Base-by-base conservation (phyloP, 1,140 invertebrate genomes). In the Wasmannia auropunctata region DNA sequence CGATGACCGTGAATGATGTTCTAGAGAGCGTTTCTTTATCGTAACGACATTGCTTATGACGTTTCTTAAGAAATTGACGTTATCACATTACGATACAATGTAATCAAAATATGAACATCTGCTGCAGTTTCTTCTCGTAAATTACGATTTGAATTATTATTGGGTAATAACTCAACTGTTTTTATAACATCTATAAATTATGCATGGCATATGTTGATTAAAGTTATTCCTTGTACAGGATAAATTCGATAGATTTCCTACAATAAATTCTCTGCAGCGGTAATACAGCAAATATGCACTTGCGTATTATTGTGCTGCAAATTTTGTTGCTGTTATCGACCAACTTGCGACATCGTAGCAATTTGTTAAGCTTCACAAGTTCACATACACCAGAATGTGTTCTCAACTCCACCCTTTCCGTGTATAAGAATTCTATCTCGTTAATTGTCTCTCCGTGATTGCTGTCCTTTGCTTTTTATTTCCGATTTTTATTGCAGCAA, bases 371-470 rank as follows among this genome's bases (percentile, higher is more conserved):
- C 37, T 31, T 25, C 25, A 40, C 54, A 83, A 72, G 14, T 40
- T 11, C 65, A 28, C 51, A 8, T 83, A 51, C 14, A 72, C 37
- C n/a, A 70, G 40, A 40, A 22, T 34, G 51, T 72, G 51, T 72
- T 83, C 67, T 72, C 79, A 83, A 72, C 51, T 83, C 79, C 79
- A 60, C 79, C 65, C 67, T 58, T 83, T 83, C 5, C 51, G n/a
- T 72, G 67, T 83, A 72, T 83, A 83, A 70, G 51, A 83, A 83
- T 58, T 43, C 49, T 16, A 43, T 69, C 14, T 40, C 40, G 37
- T 34, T 83, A 83, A 83, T 58, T 28, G 37, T 43, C 37, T 16
- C 19, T 58, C 51, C 16, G 6, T 43, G 22, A 83, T 19, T 58
- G 7, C n/a, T 43, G 34, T 58, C 34, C n/a, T 40, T 34, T 16